Conservation (phyloP, 2,113 vertebrate species). For the Maccullochella peelii region DNA sequence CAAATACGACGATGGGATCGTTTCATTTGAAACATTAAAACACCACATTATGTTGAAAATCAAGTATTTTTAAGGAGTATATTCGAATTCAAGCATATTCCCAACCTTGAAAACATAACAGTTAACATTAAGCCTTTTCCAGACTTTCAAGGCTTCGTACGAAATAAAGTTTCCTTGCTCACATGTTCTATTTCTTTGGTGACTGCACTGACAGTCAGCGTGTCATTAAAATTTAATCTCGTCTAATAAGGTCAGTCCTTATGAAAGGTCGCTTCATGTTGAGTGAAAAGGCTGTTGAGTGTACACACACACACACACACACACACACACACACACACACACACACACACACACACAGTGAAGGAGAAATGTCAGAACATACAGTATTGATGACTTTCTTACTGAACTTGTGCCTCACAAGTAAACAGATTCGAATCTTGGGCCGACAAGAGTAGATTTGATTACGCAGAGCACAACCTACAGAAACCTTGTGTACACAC, state of each 20-base stretch:
- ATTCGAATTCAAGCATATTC: too few relatives aligned
- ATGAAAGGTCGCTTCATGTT: conserved; percentile 25
- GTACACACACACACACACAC: neutral
- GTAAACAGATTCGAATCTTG: neutral
- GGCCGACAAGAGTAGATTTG: neutral
- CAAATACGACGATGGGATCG: too few relatives aligned
- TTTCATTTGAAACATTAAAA: too few relatives aligned
- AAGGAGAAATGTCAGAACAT: conserved; percentile 6
- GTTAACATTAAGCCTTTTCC: too few relatives aligned
- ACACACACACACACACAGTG: neutral
- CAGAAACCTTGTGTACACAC: conserved; percentile 9
- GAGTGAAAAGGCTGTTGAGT: neutral
- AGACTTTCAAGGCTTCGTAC: too few relatives aligned
- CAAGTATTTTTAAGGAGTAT: too few relatives aligned
- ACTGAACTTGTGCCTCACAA: neutral
- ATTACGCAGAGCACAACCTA: neutral
- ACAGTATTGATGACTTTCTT: neutral
- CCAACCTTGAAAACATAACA: too few relatives aligned
- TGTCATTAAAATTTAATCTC: conserved; percentile 54
- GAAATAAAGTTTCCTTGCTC: neutral
- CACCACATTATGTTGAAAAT: too few relatives aligned
- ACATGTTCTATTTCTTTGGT: neutral
- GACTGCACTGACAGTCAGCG: neutral
- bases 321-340: conserved; percentile 7
- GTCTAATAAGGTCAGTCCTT: conserved; percentile 39